Evolutionary conservation across 2,113 vertebrate species (phyloP), one percentile per base, ranked within the genome.

Genomic region (Platycercus adscitus): DNA sequence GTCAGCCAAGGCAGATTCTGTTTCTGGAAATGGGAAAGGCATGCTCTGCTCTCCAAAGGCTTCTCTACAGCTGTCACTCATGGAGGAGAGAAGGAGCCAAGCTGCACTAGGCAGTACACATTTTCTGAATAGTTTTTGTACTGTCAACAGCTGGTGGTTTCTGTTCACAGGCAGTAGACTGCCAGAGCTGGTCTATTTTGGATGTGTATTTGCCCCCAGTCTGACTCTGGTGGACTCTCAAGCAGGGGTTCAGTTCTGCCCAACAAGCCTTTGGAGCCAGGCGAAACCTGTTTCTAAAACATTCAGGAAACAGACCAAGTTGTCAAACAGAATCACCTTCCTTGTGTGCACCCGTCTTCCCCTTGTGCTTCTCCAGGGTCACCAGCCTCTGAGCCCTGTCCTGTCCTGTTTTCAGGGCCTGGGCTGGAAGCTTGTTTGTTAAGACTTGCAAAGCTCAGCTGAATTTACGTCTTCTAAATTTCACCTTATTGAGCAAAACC

Each of bases 21-120:
- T 82, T 96, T 97, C 95, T 96, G 94, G 79, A 97, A 96, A 83
- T 3, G 29, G 76, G 9, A 88, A 94, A 94, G 29, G 63, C 53
- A 47, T 2, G 21, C 78, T 95, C 68, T 72, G 93, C 65, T 89
- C 94, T 96, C 80, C 44, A 41, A 69, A 79, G 66, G 92, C 85
- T 81, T 93, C 49, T 81, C 90, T 91, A 88, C 96, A 98, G 96
- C 94, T 97, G 93, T 89, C 94, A 78, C 44, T 96, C 93, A 50
- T 35, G 39, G n/a, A 29, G 49, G 60, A 87, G 8, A 14, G 31
- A 70, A 76, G 31, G 49, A 94, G 44, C 13, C 89, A 95, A 61
- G 58, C 68, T 93, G 56, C 60, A 95, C 70, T 44, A 66, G 63
- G 61, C 88, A 89, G 61, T 24, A 78, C 28, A 81, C 81, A 91